phyloP scores from a whole-genome alignment of 2,797 vertebrate species.

The Diceros bicornis region DNA sequence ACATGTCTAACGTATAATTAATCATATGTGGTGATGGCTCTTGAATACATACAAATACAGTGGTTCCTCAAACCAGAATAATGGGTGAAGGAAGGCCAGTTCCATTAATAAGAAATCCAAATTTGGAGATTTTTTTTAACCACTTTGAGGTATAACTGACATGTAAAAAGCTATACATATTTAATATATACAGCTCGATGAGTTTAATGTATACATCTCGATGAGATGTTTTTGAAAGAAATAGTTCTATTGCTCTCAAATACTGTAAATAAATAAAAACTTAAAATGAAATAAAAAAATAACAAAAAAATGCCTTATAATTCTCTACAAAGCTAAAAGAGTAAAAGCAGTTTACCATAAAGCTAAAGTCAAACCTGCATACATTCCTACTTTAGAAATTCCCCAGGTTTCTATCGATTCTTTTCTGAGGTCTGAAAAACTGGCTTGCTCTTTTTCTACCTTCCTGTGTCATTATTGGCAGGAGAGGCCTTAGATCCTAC shows the following conservation, averaged over 20 bases:
- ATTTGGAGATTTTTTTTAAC: not conserved
- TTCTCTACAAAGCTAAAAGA: constrained; percentile 12
- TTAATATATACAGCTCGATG: constrained; percentile 25
- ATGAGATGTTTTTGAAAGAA: constrained; percentile 49
- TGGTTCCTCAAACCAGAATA: not conserved
- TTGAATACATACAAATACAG: not conserved
- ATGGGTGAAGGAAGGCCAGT: not conserved
- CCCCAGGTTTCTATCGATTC: not conserved
- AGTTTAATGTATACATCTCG: not conserved
- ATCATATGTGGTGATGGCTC: not conserved
- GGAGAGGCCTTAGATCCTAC: not conserved
- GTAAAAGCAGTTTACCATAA: not conserved
- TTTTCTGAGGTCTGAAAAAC: constrained; percentile 10
- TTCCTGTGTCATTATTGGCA: not conserved
- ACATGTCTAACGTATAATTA: not conserved
- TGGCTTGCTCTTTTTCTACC: not conserved
- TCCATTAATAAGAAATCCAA: constrained; percentile 12
- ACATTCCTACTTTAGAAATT: constrained; percentile 20
- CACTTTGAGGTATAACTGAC: not conserved
- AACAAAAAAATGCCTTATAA: not conserved
- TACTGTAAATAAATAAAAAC: constrained; percentile 28
- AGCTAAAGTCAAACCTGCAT: not conserved
- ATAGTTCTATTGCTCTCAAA: constrained; percentile 36
- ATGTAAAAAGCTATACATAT: not conserved
- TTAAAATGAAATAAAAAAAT: constrained; percentile 28